A percentile compares a stretch with the other conserved stretches of the same genome.
Evolutionary conservation across 2,888 invertebrate species (phyloP).

Genomic region (Nephrotoma guestfalica): DNA sequence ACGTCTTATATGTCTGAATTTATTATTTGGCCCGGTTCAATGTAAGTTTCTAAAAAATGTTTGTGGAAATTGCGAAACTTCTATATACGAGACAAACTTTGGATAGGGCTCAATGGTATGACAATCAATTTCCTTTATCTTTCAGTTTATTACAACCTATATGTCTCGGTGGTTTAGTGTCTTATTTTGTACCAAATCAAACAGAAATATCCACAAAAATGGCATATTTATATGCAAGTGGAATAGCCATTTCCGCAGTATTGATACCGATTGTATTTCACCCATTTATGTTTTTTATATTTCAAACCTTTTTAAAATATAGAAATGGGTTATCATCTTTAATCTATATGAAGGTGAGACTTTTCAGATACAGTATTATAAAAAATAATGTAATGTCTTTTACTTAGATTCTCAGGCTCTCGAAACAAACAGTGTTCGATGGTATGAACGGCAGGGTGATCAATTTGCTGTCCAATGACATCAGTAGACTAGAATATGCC

Average conservation of each 20-base stretch:
- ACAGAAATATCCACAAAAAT: slow-evolving; percentile 34
- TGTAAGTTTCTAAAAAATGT: no score
- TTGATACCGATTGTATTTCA: slow-evolving; percentile 47
- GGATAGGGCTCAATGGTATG: neutral
- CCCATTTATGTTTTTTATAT: slow-evolving; percentile 55
- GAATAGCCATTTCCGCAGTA: slow-evolving; percentile 42
- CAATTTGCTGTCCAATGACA: slow-evolving; percentile 91
- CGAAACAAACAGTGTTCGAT: slow-evolving; percentile 68
- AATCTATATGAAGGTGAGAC: neutral
- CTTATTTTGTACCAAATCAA: slow-evolving; percentile 42
- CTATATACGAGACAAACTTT: no score
- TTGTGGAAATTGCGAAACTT: no score
- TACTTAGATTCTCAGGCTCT: slow-evolving; percentile 43
- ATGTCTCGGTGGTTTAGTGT: slow-evolving; percentile 47
- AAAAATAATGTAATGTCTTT: neutral
- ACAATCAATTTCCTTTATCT: neutral
- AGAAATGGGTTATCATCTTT: slow-evolving; percentile 40
- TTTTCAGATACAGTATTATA: neutral
- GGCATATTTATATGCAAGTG: slow-evolving; percentile 53
- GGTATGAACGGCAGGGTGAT: slow-evolving; percentile 66
- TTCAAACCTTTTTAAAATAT: slow-evolving; percentile 54
- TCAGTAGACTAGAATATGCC: slow-evolving; percentile 89
- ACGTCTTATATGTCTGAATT: slow-evolving; percentile 24
- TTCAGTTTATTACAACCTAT: slow-evolving; percentile 46
- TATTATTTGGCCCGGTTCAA: neutral